Base-by-base conservation (phyloP, 2,888 invertebrate species). In the Aphrophora alni region DNA sequence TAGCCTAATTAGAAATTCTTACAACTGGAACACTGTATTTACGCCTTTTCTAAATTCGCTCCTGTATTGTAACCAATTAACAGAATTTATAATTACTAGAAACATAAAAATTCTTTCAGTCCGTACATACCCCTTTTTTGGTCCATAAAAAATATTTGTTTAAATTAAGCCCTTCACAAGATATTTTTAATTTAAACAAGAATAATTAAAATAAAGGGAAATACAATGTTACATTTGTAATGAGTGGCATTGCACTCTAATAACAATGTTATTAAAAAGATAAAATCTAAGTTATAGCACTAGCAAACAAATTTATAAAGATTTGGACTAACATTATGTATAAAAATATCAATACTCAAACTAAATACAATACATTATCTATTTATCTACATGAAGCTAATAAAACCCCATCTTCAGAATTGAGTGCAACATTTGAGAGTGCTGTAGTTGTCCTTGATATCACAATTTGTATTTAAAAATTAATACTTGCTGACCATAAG, bases 321-420 rank as follows among this genome's bases (percentile, higher is more conserved):
- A 38, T 70, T 33, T 77, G n/a, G 71, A 78, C 72, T 78, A 68
- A 79, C 78, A 59, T 59, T 74, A 74, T 74, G 73, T 74, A 74
- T 79, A 79, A 79, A 79, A 79, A 74, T 79, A 79, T 79, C 69
- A 51, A 74, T 79, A 79, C 73, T 74, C 59, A 17, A 74, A 79
- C 78, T 79, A 79, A 79, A 78, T 68, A 79, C 78, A 79, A 79
- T 79, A 59, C 21, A 21, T 59, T 59, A 21, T 10, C 59, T 59
- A 59, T 21, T 59, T 59, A 44, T 44, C 44, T 44, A 17, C 17
- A 44, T 17, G 17, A 44, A 44, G 44, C 44, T 44, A 44, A 44
- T 44, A 44, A 59, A 59, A 59, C 59, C 59, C 21, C 59, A 59
- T 59, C 10, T 21, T 59, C 59, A 21, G 59, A 59, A 59, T 21